A percentile compares a stretch with the other conserved stretches of the same genome.
phyloP scores from a whole-genome alignment of 2,797 vertebrate genomes.

The Limosa lapponica region DNA sequence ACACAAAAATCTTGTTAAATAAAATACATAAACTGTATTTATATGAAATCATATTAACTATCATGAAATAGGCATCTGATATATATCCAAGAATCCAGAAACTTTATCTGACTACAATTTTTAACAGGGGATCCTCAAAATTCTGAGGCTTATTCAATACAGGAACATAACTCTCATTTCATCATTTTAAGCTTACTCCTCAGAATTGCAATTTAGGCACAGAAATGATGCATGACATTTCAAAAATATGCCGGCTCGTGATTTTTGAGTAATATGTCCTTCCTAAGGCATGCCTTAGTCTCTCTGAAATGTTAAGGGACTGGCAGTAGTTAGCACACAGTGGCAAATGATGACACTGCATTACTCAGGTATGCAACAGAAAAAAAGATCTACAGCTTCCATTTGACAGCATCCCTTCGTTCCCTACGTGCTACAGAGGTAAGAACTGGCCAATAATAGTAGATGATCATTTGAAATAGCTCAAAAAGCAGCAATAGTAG shows the following conservation, averaged over 20 bases:
- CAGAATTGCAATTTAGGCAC: background rate
- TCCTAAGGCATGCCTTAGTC: background rate
- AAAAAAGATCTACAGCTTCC: background rate
- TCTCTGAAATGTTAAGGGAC: background rate
- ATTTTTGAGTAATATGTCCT: background rate
- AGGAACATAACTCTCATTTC: background rate
- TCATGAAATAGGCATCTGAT: background rate
- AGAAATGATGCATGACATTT: background rate
- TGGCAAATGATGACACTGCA: background rate
- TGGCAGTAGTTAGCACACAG: background rate
- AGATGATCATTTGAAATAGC: background rate
- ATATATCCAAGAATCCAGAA: background rate
- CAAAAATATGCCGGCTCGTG: background rate
- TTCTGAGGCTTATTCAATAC: background rate
- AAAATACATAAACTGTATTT: background rate
- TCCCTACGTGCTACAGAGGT: background rate
- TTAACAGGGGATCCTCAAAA: background rate
- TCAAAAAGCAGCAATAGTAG: background rate
- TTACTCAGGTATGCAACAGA: background rate
- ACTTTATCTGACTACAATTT: background rate
- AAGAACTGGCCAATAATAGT: background rate
- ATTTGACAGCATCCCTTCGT: background rate
- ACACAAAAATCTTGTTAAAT: background rate
- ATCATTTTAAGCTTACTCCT: background rate
- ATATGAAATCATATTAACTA: background rate